Conservation (phyloP, 1,140 invertebrate genomes). For the Parasteatoda tepidariorum region DNA sequence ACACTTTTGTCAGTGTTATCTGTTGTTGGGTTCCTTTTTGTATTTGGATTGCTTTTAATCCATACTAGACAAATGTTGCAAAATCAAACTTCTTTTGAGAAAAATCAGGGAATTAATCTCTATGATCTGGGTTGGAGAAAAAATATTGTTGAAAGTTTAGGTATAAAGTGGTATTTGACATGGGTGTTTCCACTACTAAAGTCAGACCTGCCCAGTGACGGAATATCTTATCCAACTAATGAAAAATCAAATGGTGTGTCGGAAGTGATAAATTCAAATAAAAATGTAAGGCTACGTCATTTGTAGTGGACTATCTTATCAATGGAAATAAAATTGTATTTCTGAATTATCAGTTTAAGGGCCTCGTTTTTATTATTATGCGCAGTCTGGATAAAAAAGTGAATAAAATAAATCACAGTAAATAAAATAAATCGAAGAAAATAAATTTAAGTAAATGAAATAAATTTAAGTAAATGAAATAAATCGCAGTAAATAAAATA, state of each 20-base stretch:
- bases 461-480: no score
- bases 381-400: no score
- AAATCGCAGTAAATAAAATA: no score
- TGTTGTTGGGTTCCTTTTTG: conserved; percentile 59
- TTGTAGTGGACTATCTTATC: neutral
- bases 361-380: no score
- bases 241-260: neutral
- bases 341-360: neutral
- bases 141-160: conserved; percentile 60
- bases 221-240: conserved; percentile 46
- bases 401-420: no score
- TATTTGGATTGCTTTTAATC: conserved; percentile 58
- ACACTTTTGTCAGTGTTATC: conserved; percentile 61
- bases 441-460: no score
- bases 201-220: conserved; percentile 61
- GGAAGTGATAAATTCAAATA: neutral
- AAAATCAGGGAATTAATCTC: conserved; percentile 21
- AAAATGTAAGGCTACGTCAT: conserved; percentile 1
- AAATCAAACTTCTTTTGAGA: conserved; percentile 63
- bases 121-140: conserved; percentile 61
- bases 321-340: neutral
- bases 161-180: conserved; percentile 50
- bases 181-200: conserved; percentile 58
- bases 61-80: conserved; percentile 48
- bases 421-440: no score